Conservation (phyloP, 2,888 invertebrate species). For the Tenthredo distinguenda region DNA sequence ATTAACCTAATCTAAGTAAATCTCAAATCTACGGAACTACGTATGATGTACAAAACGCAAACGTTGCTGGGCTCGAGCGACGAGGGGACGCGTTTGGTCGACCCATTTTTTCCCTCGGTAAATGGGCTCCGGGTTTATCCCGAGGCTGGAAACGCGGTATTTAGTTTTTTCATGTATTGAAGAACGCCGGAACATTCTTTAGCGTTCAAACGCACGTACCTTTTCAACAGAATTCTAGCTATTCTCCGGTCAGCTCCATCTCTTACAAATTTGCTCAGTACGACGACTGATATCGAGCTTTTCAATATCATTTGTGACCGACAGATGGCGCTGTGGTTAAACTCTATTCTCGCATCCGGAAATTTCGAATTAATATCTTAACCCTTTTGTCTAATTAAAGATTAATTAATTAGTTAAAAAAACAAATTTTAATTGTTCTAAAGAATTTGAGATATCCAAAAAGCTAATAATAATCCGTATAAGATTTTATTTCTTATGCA, state of each 20-base stretch:
- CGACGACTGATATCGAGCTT: slow-evolving; percentile 67
- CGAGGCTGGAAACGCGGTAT: background rate
- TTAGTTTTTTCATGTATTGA: slow-evolving; percentile 9
- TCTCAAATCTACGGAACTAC: slow-evolving; percentile 8
- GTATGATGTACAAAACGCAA: slow-evolving; percentile 44
- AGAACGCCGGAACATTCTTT: slow-evolving; percentile 45
- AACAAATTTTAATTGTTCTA: background rate
- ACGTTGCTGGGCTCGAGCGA: slow-evolving; percentile 29
- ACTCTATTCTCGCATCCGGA: slow-evolving; percentile 11
- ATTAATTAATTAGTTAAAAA: background rate
- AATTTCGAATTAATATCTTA: slow-evolving; percentile 29
- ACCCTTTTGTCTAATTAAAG: background rate
- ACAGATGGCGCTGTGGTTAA: slow-evolving; percentile 67
- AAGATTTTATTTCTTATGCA: background rate
- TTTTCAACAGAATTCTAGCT: slow-evolving; percentile 65
- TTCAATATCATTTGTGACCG: slow-evolving; percentile 66
- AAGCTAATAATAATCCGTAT: background rate
- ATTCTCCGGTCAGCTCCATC: slow-evolving; percentile 71
- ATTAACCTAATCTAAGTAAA: slow-evolving; percentile 49
- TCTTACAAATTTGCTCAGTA: slow-evolving; percentile 71
- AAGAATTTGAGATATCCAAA: background rate
- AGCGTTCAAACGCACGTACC: slow-evolving; percentile 59
- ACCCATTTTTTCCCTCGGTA: slow-evolving; percentile 10
- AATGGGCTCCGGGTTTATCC: slow-evolving; percentile 8
- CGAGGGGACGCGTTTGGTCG: slow-evolving; percentile 46